Percentiles rank a stretch among this genome's conserved stretches.
phyloP scores from a whole-genome alignment of 1,140 invertebrate genomes.

The Lineus longissimus region DNA sequence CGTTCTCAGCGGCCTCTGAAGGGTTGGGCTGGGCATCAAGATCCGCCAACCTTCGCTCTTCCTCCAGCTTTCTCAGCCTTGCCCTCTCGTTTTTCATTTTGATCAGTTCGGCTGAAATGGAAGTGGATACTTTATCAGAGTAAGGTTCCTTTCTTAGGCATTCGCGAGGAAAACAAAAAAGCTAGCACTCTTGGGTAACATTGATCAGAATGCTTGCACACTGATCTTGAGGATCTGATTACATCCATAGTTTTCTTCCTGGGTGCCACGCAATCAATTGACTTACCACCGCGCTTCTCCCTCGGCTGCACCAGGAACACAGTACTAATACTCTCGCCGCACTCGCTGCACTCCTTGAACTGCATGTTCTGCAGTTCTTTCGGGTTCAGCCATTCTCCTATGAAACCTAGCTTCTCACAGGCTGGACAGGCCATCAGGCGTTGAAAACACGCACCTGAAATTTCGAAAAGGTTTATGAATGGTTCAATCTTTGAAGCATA shows the following conservation, averaged over 20 bases:
- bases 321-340: conserved; percentile 29
- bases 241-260: background rate
- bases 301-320: conserved; percentile 33
- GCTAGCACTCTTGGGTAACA: background rate
- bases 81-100: conserved; percentile 1
- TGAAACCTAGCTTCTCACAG: conserved; percentile 30
- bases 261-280: too few relatives aligned
- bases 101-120: background rate
- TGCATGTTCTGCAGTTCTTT: conserved; percentile 33
- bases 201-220: background rate
- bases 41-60: background rate
- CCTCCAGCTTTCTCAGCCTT: background rate
- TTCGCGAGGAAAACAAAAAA: background rate
- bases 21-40: too few relatives aligned
- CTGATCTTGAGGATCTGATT: background rate
- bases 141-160: background rate
- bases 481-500: background rate
- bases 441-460: conserved; percentile 31
- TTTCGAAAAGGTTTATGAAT: background rate
- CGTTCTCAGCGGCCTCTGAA: too few relatives aligned
- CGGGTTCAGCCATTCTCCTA: conserved; percentile 43
- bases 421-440: conserved; percentile 30
- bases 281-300: conserved; percentile 34
- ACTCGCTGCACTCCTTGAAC: conserved; percentile 27
- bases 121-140: background rate